Base-by-base conservation (phyloP, 2,797 vertebrate species). In the Pipistrellus pygmaeus region DNA sequence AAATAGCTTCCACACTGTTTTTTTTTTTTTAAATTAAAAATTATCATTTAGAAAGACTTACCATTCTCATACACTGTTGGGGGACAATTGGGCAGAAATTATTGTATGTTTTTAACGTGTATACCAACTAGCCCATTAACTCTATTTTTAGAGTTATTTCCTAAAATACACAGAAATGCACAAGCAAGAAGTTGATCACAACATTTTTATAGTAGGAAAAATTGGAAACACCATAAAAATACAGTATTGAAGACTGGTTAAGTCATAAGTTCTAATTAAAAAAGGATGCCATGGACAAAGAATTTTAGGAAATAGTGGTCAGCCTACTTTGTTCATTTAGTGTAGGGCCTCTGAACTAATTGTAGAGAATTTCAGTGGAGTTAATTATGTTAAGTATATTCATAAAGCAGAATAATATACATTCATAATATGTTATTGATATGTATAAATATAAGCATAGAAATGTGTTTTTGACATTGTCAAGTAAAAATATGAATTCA, bases 21-120 rank as follows among this genome's bases (percentile, higher is more conserved):
- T 77, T 96, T 80, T 78, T 69, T 84, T 15, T 77, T 97, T 80
- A 89, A 68, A 72, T 93, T 62, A 83, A 95, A 92, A 83, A 69
- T 69, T 18, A 60, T 20, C 17, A 17, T 93, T 90, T 88, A 12
- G 71, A 76, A 86, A 81, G 30, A 23, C 12, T 32, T 25, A 32
- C 2, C 27, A 8, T 21, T 68, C 6, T 88, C 9, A 53, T 71
- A 66, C 0, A 64, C 57, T 78, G 8, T 27, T 30, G 6, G 46
- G 23, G 46, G 48, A 51, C 20, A 81, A 7, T 85, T 83, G 85
- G 55, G 46, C 25, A 68, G 32, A 57, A 76, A 80, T 60, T 21
- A 27, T 11, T 25, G 75, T 6, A 10, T 66, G 17, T 93, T 93
- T 95, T 88, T 41, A 83, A 80, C 41, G 48, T 53, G 25, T 15